Conservation (phyloP, 2,797 vertebrate genomes). For the Poecilia picta region DNA sequence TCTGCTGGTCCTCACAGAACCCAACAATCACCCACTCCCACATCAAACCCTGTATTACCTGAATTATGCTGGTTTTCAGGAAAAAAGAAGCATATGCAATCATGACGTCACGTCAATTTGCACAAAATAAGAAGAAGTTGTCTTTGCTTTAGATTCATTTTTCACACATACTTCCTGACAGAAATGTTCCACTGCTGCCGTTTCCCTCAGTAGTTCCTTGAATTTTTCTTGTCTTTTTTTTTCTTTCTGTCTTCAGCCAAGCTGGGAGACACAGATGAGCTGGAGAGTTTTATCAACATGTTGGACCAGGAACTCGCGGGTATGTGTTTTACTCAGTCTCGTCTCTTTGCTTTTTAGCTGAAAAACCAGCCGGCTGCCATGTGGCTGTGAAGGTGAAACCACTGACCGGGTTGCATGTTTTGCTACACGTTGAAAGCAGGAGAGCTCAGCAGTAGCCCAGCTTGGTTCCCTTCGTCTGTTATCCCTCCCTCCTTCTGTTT, state of each 20-base stretch:
- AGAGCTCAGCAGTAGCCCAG: conserved; percentile 14
- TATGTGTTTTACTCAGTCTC: conserved; percentile 64
- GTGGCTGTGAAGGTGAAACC: conserved; percentile 21
- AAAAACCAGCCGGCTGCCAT: conserved; percentile 32
- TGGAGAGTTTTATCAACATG: conserved; percentile 83
- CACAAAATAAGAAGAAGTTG: conserved; percentile 28
- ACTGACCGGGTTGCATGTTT: conserved; percentile 26
- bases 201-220: background rate
- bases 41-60: background rate
- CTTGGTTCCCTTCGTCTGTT: conserved; percentile 31
- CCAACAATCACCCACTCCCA: background rate
- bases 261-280: conserved; percentile 81
- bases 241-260: conserved; percentile 69
- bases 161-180: conserved; percentile 53
- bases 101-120: background rate
- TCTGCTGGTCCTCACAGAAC: background rate
- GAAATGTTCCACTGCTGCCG: conserved; percentile 57
- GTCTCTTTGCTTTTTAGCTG: conserved; percentile 39
- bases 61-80: background rate
- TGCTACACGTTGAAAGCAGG: conserved; percentile 27
- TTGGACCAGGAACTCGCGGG: conserved; percentile 83
- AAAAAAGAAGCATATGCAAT: background rate
- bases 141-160: conserved; percentile 44
- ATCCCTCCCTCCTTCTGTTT: conserved; percentile 15
- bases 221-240: conserved; percentile 43